Evolutionary conservation across 2,113 vertebrate species (phyloP).

Genomic region (Channa maculata): DNA sequence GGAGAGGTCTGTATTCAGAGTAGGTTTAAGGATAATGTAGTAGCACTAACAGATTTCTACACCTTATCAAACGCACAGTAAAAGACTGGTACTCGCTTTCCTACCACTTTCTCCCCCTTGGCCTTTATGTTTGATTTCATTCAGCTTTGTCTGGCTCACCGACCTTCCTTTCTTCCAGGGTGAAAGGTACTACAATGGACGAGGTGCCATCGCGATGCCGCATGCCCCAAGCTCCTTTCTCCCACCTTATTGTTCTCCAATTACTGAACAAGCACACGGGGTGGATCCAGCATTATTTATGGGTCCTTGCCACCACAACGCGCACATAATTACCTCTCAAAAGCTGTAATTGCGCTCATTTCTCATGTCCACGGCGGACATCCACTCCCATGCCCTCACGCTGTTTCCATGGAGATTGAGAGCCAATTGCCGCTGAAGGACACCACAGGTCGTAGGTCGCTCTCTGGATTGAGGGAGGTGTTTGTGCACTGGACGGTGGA

Average conservation of each 20-base stretch:
- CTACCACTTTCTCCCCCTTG: neutral
- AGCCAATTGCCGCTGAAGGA: constrained; percentile 51
- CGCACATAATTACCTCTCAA: constrained; percentile 78
- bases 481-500: neutral
- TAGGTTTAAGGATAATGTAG: constrained; percentile 4
- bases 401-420: constrained; percentile 58
- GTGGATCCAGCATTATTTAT: constrained; percentile 71
- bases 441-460: constrained; percentile 39
- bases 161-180: constrained; percentile 39
- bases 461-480: constrained; percentile 8
- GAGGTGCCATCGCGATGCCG: constrained; percentile 18
- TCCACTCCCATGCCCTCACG: constrained; percentile 39
- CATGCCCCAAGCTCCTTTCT: constrained; percentile 38
- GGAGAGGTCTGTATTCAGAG: constrained; percentile 36
- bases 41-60: constrained; percentile 4
- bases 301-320: constrained; percentile 46
- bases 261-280: constrained; percentile 64
- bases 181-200: constrained; percentile 52
- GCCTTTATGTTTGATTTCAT: constrained; percentile 23
- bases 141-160: constrained; percentile 41
- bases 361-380: constrained; percentile 67
- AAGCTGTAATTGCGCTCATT: constrained; percentile 80
- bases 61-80: constrained; percentile 14
- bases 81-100: neutral
- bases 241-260: constrained; percentile 69